phyloP scores from a whole-genome alignment of 2,888 invertebrate genomes.

The Lysandra coridon region DNA sequence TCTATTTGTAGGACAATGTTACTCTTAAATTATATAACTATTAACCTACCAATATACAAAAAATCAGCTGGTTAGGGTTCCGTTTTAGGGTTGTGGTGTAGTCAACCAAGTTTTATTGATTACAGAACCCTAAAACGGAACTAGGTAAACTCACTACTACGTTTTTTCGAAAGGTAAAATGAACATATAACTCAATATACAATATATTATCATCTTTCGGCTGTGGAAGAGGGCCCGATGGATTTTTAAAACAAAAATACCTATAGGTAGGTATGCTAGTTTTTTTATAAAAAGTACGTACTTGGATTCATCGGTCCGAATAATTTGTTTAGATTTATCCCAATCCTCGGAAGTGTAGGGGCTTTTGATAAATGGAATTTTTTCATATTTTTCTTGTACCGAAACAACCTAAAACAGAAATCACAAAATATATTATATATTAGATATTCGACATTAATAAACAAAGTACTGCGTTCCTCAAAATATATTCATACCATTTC shows the following conservation, averaged over 20 bases:
- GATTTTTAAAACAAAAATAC: background rate
- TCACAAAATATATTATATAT: background rate
- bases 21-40: too few relatives aligned
- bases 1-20: too few relatives aligned
- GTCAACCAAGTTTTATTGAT: too few relatives aligned
- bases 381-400: slow-evolving; percentile 52
- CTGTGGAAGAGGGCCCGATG: too few relatives aligned
- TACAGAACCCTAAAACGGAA: too few relatives aligned
- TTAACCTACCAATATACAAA: too few relatives aligned
- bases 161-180: too few relatives aligned
- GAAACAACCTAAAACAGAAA: slow-evolving; percentile 52
- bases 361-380: slow-evolving; percentile 45
- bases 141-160: too few relatives aligned
- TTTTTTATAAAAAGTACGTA: slow-evolving; percentile 43
- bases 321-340: slow-evolving; percentile 42
- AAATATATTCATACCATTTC: slow-evolving; percentile 62
- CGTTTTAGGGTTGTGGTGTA: too few relatives aligned
- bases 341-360: slow-evolving; percentile 51
- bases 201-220: too few relatives aligned
- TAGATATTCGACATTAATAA: background rate
- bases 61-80: too few relatives aligned
- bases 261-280: background rate
- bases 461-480: background rate
- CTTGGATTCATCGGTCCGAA: slow-evolving; percentile 46
- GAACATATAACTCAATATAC: too few relatives aligned